Conservation (phyloP, 2,113 vertebrate genomes). For the Empidonax traillii region DNA sequence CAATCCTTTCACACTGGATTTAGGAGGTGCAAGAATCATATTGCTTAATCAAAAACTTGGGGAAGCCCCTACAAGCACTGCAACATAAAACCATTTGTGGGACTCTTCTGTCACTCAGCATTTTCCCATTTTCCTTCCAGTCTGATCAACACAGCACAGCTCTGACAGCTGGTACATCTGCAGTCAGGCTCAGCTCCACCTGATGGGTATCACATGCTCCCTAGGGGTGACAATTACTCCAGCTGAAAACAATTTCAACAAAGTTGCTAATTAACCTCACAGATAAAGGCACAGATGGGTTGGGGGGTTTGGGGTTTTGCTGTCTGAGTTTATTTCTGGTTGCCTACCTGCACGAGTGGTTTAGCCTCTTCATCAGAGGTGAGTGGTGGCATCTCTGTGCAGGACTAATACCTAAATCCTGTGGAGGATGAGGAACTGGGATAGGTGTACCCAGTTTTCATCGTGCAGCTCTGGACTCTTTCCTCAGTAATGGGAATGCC, state of each 20-base stretch:
- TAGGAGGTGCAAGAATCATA: background rate
- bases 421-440: background rate
- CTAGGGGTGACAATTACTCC: background rate
- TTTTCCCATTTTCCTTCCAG: background rate
- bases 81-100: background rate
- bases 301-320: background rate
- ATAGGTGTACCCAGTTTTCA: rapidly evolving
- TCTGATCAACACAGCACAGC: background rate
- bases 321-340: background rate
- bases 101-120: background rate
- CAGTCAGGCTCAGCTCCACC: background rate
- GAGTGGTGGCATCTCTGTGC: background rate
- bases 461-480: background rate
- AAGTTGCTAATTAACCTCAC: background rate
- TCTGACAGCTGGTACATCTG: background rate
- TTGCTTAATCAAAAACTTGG: background rate
- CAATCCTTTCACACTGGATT: background rate
- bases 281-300: background rate
- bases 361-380: background rate
- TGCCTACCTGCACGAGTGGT: background rate
- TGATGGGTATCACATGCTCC: background rate
- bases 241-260: background rate
- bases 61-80: background rate
- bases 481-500: background rate
- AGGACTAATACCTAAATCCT: background rate